Evolutionary conservation across 2,113 vertebrate genomes (phyloP).

Genomic region (Zosterops lateralis): DNA sequence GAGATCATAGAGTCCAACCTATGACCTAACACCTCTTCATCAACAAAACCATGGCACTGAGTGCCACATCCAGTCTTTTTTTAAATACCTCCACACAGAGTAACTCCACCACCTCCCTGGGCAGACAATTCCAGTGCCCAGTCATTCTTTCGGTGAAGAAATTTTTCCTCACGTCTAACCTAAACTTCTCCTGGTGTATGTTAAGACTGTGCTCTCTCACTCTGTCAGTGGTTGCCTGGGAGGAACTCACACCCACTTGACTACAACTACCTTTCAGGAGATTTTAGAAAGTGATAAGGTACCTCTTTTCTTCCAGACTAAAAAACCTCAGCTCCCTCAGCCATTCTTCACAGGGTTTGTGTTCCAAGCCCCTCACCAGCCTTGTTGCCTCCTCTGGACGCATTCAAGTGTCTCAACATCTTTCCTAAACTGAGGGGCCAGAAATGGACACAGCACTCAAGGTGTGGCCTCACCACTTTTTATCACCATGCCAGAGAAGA

Average conservation of each 20-base stretch:
- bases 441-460: neutral
- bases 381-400: rapidly evolving
- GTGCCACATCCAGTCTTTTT: neutral
- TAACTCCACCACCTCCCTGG: too few relatives aligned
- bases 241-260: too few relatives aligned
- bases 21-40: neutral
- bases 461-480: neutral
- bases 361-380: neutral
- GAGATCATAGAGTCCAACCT: neutral
- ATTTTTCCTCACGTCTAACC: rapidly evolving
- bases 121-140: neutral
- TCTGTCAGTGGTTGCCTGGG: neutral
- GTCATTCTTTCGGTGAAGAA: neutral
- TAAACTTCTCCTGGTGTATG: neutral
- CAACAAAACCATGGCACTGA: neutral
- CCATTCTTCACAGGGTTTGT: rapidly evolving
- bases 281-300: too few relatives aligned
- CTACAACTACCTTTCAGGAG: rapidly evolving
- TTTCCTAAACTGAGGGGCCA: neutral
- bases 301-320: neutral
- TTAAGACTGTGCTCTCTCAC: neutral
- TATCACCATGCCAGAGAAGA: neutral
- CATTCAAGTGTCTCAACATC: rapidly evolving
- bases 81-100: rapidly evolving
- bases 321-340: too few relatives aligned